These are phyloP conservation scores for Macrosoma leucophasiata DNA, from an alignment of 2,888 invertebrate species.

Conservation along the genomic window DNA sequence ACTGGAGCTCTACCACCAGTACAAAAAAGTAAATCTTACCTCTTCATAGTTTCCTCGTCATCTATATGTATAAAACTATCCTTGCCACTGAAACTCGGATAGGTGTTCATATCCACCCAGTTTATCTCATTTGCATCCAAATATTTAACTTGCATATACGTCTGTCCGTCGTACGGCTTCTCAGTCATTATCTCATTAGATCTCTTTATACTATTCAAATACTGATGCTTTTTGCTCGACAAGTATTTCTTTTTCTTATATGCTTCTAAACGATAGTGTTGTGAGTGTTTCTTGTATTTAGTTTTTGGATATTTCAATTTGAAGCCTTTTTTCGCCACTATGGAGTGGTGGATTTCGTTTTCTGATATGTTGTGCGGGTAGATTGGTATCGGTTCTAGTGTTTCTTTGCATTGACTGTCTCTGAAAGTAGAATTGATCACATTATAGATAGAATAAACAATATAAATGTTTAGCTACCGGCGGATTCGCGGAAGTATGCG, in stretches of 20 bases:
- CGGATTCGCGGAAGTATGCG: too few relatives aligned
- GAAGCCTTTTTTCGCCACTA: constrained; percentile 61
- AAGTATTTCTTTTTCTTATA: constrained; percentile 52
- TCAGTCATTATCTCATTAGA: constrained; percentile 49
- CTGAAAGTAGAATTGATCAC: too few relatives aligned
- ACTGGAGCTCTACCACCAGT: too few relatives aligned
- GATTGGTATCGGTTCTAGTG: constrained; percentile 35
- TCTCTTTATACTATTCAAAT: constrained; percentile 34
- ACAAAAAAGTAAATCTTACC: constrained; percentile 57
- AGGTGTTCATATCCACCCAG: constrained; percentile 61
- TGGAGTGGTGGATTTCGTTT: constrained; percentile 48
- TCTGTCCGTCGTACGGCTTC: constrained; percentile 54
- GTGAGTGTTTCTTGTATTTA: constrained; percentile 47
- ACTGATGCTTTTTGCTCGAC: constrained; percentile 44
- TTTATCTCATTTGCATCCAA: constrained; percentile 55
- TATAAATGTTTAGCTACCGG: too few relatives aligned
- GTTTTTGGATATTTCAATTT: constrained; percentile 49
- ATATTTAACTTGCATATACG: constrained; percentile 71
- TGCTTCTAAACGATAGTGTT: constrained; percentile 39
- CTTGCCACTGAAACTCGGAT: constrained; percentile 87
- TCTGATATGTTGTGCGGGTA: constrained; percentile 46
- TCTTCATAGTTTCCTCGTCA: constrained; percentile 89
- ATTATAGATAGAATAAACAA: too few relatives aligned
- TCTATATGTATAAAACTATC: constrained; percentile 92
- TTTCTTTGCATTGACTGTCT: constrained; percentile 47